Evolutionary conservation across 2,113 vertebrate genomes (phyloP).

Genomic region (Periophthalmodon schlosseri): DNA sequence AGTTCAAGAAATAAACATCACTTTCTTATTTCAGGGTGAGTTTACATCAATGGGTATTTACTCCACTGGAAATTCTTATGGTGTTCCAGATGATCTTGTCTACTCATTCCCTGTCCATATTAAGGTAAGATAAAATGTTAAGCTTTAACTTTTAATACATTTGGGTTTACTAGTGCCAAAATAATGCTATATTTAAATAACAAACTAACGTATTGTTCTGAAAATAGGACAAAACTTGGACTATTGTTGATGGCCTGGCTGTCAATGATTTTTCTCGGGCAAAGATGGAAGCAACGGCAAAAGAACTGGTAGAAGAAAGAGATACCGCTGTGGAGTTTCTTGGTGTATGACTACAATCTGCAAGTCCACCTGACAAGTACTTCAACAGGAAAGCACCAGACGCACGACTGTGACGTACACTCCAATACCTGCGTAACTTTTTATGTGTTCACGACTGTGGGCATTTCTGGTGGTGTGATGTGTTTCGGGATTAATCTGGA

Average conservation of each 20-base stretch:
- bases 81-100: slow-evolving; percentile 87
- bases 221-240: slow-evolving; percentile 90
- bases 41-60: slow-evolving; percentile 96
- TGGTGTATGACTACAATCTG: slow-evolving; percentile 80
- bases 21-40: slow-evolving; percentile 79
- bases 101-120: slow-evolving; percentile 96
- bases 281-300: slow-evolving; percentile 91
- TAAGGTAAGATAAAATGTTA: slow-evolving; percentile 78
- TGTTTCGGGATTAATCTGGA: slow-evolving; percentile 38
- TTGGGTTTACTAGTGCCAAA: not conserved
- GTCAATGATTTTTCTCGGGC: slow-evolving; percentile 90
- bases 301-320: slow-evolving; percentile 91
- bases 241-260: slow-evolving; percentile 86
- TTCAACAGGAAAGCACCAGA: slow-evolving; percentile 76
- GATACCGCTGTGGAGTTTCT: slow-evolving; percentile 91
- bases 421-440: slow-evolving; percentile 35
- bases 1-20: not conserved
- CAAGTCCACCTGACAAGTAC: slow-evolving; percentile 25
- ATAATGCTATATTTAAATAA: not conserved
- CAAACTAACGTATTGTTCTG: not conserved
- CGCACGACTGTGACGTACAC: slow-evolving; percentile 81
- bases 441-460: slow-evolving; percentile 26
- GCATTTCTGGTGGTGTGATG: slow-evolving; percentile 8
- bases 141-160: not conserved
- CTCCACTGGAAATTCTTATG: slow-evolving; percentile 90